Evolutionary conservation across 2,888 invertebrate genomes (phyloP), one percentile per base, ranked within the genome.

Genomic region (Myopa tessellatipennis): DNA sequence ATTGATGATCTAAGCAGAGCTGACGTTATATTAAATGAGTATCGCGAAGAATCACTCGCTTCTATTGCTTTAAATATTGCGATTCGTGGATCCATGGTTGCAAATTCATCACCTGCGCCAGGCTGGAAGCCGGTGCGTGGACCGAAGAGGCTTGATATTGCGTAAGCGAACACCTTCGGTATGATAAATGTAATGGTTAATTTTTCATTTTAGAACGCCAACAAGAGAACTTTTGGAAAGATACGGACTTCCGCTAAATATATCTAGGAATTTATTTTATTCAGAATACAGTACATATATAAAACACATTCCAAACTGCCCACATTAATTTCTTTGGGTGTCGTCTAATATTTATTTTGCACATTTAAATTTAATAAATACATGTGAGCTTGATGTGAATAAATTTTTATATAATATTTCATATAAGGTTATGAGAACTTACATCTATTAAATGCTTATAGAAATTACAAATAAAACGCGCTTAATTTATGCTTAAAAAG

Each of bases 91-190:
- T 87, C 94, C 38, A 95, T 95, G 95, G 88, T 93, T 6, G 89
- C 91, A 36, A 95, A 95, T 88, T 90, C 91, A 85, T 90, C 92
- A 38, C 94, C 93, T 18, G 90, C 93, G 2, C 91, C 92, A 16
- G 93, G 92, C 52, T 95, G 95, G 95, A 94, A 93, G 88, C 94
- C 94, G 76, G 92, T 95, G 0, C 91, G 91, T 82, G 93, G 92
- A 6, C 84, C 87, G 68, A 87, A 85, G 74, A 84, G 85, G 0
- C 36, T 82, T n/a, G 77, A 77, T 61, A 36, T 68, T 3, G 34
- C n/a, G 75, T 75, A 60, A 75, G 75, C 18, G 82, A 1, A 80
- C 77, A 1, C n/a, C 5, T 34, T 79, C 7, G 5, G 58, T 73
- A 80, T 50, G 50, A 69, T 14, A 0, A 36, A 73, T 78, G 82